Conservation (phyloP, 2,888 invertebrate genomes). For the Invenusta paracnida region DNA sequence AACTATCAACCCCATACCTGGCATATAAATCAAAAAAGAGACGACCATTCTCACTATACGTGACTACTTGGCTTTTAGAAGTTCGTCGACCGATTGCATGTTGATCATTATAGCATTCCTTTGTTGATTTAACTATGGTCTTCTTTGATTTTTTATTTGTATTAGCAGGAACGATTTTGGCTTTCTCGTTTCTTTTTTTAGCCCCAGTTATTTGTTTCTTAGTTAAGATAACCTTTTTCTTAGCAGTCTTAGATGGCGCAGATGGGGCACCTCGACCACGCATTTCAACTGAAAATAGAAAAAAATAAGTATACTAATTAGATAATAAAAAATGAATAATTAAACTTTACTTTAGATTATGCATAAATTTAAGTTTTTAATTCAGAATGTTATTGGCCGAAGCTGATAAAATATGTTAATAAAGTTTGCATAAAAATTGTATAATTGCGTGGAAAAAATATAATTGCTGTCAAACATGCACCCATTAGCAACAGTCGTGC, state of each 20-base stretch:
- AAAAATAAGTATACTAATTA: too few relatives aligned
- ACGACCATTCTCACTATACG: slow-evolving; percentile 37
- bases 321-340: too few relatives aligned
- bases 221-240: neutral
- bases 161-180: neutral
- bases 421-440: too few relatives aligned
- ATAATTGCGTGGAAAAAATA: too few relatives aligned
- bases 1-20: slow-evolving; percentile 29
- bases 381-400: too few relatives aligned
- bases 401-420: too few relatives aligned
- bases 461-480: too few relatives aligned
- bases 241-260: neutral
- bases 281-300: too few relatives aligned
- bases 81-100: slow-evolving; percentile 37
- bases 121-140: neutral
- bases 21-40: slow-evolving; percentile 40
- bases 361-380: too few relatives aligned
- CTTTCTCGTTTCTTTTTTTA: neutral
- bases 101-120: slow-evolving; percentile 20
- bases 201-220: neutral
- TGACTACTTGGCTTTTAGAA: slow-evolving; percentile 32
- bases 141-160: neutral
- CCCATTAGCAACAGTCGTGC: too few relatives aligned
- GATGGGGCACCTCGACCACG: neutral
- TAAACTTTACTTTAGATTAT: too few relatives aligned